Evolutionary conservation across 1,140 invertebrate genomes (phyloP), one percentile per base, ranked within the genome.

Genomic region (Drosophila funebris): DNA sequence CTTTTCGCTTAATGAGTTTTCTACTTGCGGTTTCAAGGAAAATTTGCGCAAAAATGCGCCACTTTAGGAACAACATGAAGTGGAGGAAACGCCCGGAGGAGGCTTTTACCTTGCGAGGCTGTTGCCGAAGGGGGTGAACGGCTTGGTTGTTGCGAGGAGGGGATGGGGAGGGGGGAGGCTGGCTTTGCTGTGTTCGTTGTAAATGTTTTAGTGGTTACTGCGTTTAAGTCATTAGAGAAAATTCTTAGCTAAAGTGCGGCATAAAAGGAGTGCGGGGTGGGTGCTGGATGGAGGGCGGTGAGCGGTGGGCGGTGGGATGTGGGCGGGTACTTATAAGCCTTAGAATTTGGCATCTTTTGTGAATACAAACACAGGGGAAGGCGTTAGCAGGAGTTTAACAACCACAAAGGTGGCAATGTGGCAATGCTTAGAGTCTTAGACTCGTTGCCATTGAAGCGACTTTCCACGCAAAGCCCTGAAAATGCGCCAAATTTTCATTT

Each of bases 161-260:
- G n/a, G 33, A 29, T 24, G 52, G 11, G 11, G 29, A 7, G 8
- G 24, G 27, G 56, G 31, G 18, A 24, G 44, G 18, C 33, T 13
- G 62, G 33, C 50, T 57, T 57, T 50, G 54, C 69, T 69, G 50
- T 63, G 67, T 68, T 58, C 66, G 81, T 76, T 87, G 82, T 87
- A 87, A 85, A 87, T 85, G 81, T 87, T 85, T 85, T 78, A 87
- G 81, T 78, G 81, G 81, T 85, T 87, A 69, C 81, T 73, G 83
- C 81, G 81, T 82, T 85, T 85, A 85, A 85, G 81, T 85, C 81
- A 85, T 87, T 85, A 87, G 83, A 82, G 70, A 78, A 87, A 87
- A 87, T 87, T 85, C 81, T 66, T 85, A 62, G 74, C 74, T 73
- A 73, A 73, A 76, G 70, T 79, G 70, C 68, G 37, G 63, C 57